A percentile compares a stretch with the other conserved stretches of the same genome.
phyloP scores from a whole-genome alignment of 1,140 invertebrate species.

The Drosophila sproati region DNA sequence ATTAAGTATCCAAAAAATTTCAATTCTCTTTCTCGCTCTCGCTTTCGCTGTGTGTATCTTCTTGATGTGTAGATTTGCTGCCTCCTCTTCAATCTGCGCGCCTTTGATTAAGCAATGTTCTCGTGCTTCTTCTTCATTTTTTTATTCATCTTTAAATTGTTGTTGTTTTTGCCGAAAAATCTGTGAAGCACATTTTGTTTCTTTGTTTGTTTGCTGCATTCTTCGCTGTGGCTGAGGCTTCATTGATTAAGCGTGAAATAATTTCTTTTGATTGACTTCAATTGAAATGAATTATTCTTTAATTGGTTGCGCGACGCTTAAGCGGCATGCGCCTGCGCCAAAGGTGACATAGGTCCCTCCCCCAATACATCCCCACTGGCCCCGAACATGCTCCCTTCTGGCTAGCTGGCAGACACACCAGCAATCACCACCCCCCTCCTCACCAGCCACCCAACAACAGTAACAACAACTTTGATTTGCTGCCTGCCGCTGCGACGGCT shows the following conservation, averaged over 20 bases:
- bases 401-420: neutral
- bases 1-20: constrained; percentile 16
- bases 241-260: constrained; percentile 83
- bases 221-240: constrained; percentile 35
- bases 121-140: neutral
- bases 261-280: constrained; percentile 82
- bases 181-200: constrained; percentile 36
- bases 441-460: constrained; percentile 41
- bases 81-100: constrained; percentile 12
- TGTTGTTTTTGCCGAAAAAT: constrained; percentile 38
- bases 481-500: constrained; percentile 22
- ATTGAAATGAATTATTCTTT: constrained; percentile 83
- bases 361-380: too few relatives aligned
- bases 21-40: neutral
- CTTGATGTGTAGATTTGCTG: neutral
- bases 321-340: constrained; percentile 55
- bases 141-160: neutral
- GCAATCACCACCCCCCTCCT: neutral
- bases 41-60: neutral
- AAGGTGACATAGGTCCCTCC: constrained; percentile 4
- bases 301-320: constrained; percentile 67
- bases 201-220: constrained; percentile 23
- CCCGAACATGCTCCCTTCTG: too few relatives aligned
- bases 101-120: constrained; percentile 14
- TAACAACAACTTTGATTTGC: constrained; percentile 58